Evolutionary conservation across 2,888 invertebrate species (phyloP), one percentile per base, ranked within the genome.

Genomic region (Stomorhina lunata): DNA sequence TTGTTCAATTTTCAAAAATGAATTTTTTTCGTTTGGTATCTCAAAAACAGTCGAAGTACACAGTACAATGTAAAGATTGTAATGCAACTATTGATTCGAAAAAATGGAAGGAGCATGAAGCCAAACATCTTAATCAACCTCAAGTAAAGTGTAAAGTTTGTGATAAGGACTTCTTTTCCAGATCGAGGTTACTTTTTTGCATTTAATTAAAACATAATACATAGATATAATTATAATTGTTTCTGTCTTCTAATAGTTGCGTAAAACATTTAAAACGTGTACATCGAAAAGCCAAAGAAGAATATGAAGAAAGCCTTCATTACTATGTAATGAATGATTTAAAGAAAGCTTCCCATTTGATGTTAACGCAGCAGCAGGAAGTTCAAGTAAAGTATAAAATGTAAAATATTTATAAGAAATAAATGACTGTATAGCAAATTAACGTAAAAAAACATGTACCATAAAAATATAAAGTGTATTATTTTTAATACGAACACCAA

Each of bases 11-110:
- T n/a, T n/a, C n/a, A 50, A 34, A 34, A 29, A 27, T 2, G 6
- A 9, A 43, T 43, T 15, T 53, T 9, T 17, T 25, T 48, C 17
- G 3, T 37, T 29, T 12, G n/a, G n/a, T n/a, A n/a, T n/a, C n/a
- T n/a, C n/a, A n/a, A n/a, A n/a, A n/a, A n/a, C 43, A 73, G 66
- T 45, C 4, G 6, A 81, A 66, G 37, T 71, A 75, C 12, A 4
- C 45, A 1, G 71, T 76, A 6, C 80, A 76, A 27, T 81, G 80
- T 27, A 40, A 76, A n/a, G 20, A 76, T 40, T 81, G 80, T 22
- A 43, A 76, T 25, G 45, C 57, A 9, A 9, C 48, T n/a, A 22
- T 81, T 40, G 9, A 7, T 1, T 55, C 65, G 9, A 9, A 1
- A 9, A 59, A 45, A 5, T 77, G 34, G 50, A 61, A 61, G 37